Percentiles rank a stretch among this genome's conserved stretches.
Evolutionary conservation across 1,140 invertebrate species (phyloP).

Genomic region (Drosophila ogumai): DNA sequence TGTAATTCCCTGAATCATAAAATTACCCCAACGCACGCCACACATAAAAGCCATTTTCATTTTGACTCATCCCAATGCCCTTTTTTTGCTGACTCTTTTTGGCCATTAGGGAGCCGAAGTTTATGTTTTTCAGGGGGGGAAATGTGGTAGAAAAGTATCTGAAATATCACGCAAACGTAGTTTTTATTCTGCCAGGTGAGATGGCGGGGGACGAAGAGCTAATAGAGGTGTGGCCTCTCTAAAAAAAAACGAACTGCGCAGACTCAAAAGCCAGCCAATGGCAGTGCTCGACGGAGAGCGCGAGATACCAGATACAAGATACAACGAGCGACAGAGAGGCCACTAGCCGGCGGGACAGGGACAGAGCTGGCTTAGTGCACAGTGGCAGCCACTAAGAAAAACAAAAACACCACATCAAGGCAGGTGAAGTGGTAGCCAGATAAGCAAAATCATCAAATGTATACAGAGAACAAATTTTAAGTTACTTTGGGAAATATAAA

Average conservation of each 20-base stretch:
- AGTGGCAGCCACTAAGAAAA: conserved; percentile 50
- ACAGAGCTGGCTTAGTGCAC: conserved; percentile 51
- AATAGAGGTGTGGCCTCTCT: conserved; percentile 76
- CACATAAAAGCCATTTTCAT: conserved; percentile 81
- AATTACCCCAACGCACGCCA: conserved; percentile 78
- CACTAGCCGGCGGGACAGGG: conserved; percentile 2
- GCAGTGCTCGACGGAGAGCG: conserved; percentile 41
- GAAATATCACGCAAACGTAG: conserved; percentile 56
- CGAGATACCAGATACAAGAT: conserved; percentile 36
- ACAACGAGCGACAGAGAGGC: conserved; percentile 34
- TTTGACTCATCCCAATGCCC: conserved; percentile 47
- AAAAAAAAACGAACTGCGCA: conserved; percentile 55
- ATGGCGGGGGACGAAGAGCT: conserved; percentile 24
- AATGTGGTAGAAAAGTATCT: conserved; percentile 16
- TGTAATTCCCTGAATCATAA: conserved; percentile 74
- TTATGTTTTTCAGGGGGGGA: conserved; percentile 45
- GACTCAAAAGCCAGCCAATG: conserved; percentile 69
- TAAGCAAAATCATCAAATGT: conserved; percentile 23
- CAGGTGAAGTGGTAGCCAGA: conserved; percentile 63
- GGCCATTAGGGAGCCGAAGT: conserved; percentile 53
- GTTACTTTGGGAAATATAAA: neutral
- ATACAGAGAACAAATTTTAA: neutral
- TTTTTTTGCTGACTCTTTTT: neutral
- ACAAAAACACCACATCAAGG: conserved; percentile 43
- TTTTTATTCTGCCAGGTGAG: conserved; percentile 20